Base-by-base conservation (phyloP, 2,797 vertebrate genomes). In the Bucorvus abyssinicus region DNA sequence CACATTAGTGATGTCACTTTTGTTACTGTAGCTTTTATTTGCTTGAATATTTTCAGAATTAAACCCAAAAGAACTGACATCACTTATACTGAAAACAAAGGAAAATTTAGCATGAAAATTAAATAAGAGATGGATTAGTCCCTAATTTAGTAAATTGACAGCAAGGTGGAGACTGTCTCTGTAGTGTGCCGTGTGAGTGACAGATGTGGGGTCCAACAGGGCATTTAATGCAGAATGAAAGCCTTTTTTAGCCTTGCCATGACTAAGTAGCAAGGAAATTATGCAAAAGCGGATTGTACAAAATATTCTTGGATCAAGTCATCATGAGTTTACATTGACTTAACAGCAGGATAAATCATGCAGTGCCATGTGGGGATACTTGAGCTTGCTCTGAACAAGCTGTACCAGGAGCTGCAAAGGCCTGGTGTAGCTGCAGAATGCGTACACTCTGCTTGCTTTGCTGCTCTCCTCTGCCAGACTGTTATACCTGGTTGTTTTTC, bases 291-390 rank as follows among this genome's bases (percentile, higher is more conserved):
- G 1, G 95, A 90, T 93, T 89, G 90, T 79, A 93, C 63, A 90
- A 86, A 90, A 70, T 82, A 86, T 89, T 83, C 90, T 89, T 90
- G 94, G 92, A 95, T 97, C 88, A 76, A 96, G 74, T 63, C 74
- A 89, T 95, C 90, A 79, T 82, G 96, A 94, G 95, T 94, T 94
- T 94, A 82, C 47, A 30, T 67, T 94, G 88, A 84, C 14, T 94
- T 87, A 88, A 38, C 64, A 61, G 83, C 24, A 42, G 59, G 61
- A 75, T 84, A 81, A 95, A 84, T 86, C 44, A 57, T 65, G 73
- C 61, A 49, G 47, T 75, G 42, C 82, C 38, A 15, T 23, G 82
- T 71, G 71, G 57, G 49, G 65, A 53, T 79, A 65, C 59, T 71
- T 55, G 47, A 89, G 44, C 86, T 90, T 65, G 77, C 47, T 73